Percentiles rank a stretch among this genome's conserved stretches.
phyloP scores from a whole-genome alignment of 2,888 invertebrate species.

The Mesodorylaimus sp. region DNA sequence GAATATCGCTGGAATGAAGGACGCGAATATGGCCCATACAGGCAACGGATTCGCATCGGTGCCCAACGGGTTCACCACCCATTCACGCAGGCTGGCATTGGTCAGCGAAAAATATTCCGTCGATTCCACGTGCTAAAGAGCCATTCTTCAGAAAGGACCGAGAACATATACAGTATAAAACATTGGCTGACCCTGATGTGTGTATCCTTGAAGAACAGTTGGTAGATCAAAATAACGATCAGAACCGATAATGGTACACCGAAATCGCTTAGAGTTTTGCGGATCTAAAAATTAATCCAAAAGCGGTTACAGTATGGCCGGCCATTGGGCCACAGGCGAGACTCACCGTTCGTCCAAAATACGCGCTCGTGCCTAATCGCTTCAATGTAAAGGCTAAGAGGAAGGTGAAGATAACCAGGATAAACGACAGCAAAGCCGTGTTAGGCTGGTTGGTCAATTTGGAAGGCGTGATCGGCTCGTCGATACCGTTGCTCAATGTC shows the following conservation, averaged over 20 bases:
- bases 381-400: constrained; percentile 76
- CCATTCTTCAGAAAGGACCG: no score
- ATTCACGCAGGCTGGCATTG: not conserved
- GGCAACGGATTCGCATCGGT: constrained; percentile 29
- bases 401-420: constrained; percentile 73
- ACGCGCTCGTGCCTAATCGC: constrained; percentile 80
- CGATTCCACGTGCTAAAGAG: not conserved
- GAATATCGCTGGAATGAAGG: constrained; percentile 65
- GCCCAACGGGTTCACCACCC: constrained; percentile 1
- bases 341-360: constrained; percentile 78
- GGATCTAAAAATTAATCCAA: constrained; percentile 40
- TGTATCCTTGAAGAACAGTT: constrained; percentile 50
- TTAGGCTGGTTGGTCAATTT: constrained; percentile 44
- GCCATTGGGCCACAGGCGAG: not conserved
- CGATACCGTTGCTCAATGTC: no score
- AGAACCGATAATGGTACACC: constrained; percentile 80
- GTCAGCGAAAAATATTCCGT: not conserved
- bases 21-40: constrained; percentile 55
- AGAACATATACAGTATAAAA: no score
- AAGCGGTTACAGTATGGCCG: not conserved
- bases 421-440: constrained; percentile 74
- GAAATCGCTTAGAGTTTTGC: constrained; percentile 75
- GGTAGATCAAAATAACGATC: constrained; percentile 55
- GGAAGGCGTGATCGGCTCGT: no score
- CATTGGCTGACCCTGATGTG: constrained; percentile 53